phyloP scores from a whole-genome alignment of 2,888 invertebrate species.

The Mesodorylaimus sp. region DNA sequence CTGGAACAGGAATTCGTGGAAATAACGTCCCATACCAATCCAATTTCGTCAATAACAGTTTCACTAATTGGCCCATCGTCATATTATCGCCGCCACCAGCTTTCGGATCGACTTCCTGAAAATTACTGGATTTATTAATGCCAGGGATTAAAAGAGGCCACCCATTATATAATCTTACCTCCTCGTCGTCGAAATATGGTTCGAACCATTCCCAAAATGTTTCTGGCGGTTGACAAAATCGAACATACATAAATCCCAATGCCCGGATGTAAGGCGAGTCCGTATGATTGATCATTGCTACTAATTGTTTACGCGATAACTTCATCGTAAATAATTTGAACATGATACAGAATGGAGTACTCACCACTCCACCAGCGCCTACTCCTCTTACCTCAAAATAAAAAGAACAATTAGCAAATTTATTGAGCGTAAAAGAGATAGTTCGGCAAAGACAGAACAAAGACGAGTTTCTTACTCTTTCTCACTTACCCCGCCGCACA shows the following conservation, averaged over 20 bases:
- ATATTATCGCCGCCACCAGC: conserved; percentile 87
- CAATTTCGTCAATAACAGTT: conserved; percentile 77
- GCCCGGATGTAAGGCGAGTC: conserved; percentile 95
- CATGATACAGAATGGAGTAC: conserved; percentile 95
- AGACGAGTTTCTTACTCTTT: background rate
- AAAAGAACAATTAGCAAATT: background rate
- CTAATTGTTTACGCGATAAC: conserved; percentile 90
- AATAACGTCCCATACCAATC: conserved; percentile 99
- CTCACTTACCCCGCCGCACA: conserved; percentile 92
- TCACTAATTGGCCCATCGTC: conserved; percentile 73
- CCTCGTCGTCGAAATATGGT: conserved; percentile 44
- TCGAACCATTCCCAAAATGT: conserved; percentile 94
- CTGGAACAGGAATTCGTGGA: conserved; percentile 93
- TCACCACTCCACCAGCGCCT: conserved; percentile 96
- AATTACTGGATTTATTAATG: background rate
- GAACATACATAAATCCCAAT: conserved; percentile 62
- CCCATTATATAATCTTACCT: too few species aligned
- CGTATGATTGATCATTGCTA: conserved; percentile 75
- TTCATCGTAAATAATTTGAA: conserved; percentile 91
- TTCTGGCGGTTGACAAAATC: conserved; percentile 82
- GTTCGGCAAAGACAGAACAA: background rate
- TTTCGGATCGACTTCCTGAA: conserved; percentile 79
- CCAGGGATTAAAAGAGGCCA: too few species aligned
- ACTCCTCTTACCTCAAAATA: conserved; percentile 71
- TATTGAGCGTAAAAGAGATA: background rate